Conservation (phyloP, 2,797 vertebrate species). For the Gobio occitaniae region DNA sequence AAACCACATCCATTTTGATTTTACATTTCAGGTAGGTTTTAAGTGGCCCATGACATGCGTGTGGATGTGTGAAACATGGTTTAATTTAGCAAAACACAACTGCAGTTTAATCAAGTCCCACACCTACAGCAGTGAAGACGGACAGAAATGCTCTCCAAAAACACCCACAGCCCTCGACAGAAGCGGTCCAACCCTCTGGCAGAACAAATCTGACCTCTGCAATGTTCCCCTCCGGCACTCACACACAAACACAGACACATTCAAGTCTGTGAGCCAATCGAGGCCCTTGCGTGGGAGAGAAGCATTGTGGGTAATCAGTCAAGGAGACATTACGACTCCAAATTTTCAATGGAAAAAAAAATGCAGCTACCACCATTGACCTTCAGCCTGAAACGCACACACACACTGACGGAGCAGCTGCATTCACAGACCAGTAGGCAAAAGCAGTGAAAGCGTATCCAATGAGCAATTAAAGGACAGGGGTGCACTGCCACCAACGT, state of each 20-base stretch:
- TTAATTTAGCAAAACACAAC: slow-evolving; percentile 13
- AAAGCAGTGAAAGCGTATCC: slow-evolving; percentile 76
- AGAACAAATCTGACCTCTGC: slow-evolving; percentile 31
- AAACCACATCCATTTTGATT: neutral
- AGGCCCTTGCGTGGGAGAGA: slow-evolving; percentile 52
- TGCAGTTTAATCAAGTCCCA: neutral
- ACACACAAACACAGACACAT: slow-evolving; percentile 10
- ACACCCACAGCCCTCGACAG: neutral
- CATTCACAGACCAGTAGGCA: slow-evolving; percentile 69
- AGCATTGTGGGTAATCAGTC: slow-evolving; percentile 55
- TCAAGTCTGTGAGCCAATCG: slow-evolving; percentile 29
- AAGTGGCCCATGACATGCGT: neutral
- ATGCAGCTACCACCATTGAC: slow-evolving; percentile 49
- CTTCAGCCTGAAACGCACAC: slow-evolving; percentile 49
- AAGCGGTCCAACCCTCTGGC: slow-evolving; percentile 17
- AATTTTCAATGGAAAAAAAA: slow-evolving; percentile 44
- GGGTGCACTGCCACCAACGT: slow-evolving; percentile 75
- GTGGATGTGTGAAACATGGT: neutral
- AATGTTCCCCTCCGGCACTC: slow-evolving; percentile 12
- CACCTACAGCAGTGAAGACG: neutral
- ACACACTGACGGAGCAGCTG: slow-evolving; percentile 48
- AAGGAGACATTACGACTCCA: slow-evolving; percentile 48
- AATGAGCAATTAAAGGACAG: slow-evolving; percentile 77
- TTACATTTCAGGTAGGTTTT: neutral
- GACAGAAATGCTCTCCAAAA: slow-evolving; percentile 24